phyloP scores from a whole-genome alignment of 2,113 vertebrate species.

The Campylorhamphus procurvoides region DNA sequence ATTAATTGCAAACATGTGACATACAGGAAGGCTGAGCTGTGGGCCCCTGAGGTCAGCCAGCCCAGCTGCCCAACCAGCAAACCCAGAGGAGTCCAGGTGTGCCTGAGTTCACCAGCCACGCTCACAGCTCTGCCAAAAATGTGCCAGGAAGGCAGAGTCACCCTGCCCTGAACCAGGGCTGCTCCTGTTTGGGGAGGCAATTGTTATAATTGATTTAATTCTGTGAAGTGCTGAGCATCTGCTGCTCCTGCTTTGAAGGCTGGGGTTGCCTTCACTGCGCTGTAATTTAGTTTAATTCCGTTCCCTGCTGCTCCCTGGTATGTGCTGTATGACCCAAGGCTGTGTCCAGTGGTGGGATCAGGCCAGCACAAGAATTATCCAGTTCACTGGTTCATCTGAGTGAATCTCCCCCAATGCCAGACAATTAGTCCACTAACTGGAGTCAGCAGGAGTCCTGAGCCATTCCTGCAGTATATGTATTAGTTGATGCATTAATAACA shows the following conservation, averaged over 20 bases:
- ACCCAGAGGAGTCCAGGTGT: not conserved
- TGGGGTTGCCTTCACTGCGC: not conserved
- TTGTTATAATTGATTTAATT: not conserved
- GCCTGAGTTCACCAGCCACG: accelerated
- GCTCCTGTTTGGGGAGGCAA: not conserved
- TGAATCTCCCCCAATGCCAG: not conserved
- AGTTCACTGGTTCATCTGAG: not conserved
- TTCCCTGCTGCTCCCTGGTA: not conserved
- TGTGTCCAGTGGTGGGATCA: not conserved
- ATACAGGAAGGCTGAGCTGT: not conserved
- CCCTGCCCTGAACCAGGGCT: not conserved
- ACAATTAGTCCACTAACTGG: not conserved
- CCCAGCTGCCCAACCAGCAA: not conserved
- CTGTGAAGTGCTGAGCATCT: not conserved
- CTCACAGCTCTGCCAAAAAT: not conserved
- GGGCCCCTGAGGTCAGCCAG: not conserved
- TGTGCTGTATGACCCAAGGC: not conserved
- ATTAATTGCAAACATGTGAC: not conserved
- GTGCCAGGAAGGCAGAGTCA: not conserved
- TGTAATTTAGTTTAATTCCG: not conserved
- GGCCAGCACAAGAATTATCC: not conserved
- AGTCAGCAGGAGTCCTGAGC: not conserved
- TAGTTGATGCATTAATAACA: not conserved
- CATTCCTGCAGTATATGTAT: not conserved
- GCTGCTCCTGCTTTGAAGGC: not conserved